Evolutionary conservation across 2,113 vertebrate species (phyloP).

Genomic region (Pseudorhombus dupliciocellatus): DNA sequence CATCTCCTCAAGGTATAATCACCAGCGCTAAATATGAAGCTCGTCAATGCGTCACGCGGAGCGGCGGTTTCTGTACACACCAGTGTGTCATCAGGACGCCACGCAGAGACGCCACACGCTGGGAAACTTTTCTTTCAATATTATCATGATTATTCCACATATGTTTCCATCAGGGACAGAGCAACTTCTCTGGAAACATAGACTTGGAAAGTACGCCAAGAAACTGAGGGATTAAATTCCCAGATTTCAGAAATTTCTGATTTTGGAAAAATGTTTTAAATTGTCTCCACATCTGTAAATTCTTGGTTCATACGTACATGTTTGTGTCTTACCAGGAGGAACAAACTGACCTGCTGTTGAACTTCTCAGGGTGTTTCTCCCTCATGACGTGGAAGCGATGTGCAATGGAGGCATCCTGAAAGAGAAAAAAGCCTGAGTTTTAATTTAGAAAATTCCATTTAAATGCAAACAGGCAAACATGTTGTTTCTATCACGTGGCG

Average conservation of each 20-base stretch:
- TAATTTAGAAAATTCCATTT: neutral
- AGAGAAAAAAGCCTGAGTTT: constrained; percentile 30
- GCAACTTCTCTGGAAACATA: too few relatives aligned
- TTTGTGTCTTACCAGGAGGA: too few relatives aligned
- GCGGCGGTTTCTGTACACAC: too few relatives aligned
- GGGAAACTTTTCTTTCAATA: too few relatives aligned
- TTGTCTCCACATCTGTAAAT: too few relatives aligned
- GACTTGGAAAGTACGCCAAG: too few relatives aligned
- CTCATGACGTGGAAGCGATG: constrained; percentile 97
- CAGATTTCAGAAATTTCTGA: too few relatives aligned
- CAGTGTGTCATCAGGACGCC: neutral
- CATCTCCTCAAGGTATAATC: constrained; percentile 75
- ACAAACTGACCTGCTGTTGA: constrained; percentile 89
- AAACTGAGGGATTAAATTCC: too few relatives aligned
- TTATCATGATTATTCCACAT: too few relatives aligned
- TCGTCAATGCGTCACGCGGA: constrained; percentile 42
- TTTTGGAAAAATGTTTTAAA: too few relatives aligned
- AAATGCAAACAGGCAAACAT: neutral
- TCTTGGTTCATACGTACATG: too few relatives aligned
- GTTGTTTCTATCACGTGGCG: neutral
- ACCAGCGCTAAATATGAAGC: constrained; percentile 68
- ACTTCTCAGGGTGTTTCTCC: constrained; percentile 96
- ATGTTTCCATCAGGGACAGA: too few relatives aligned
- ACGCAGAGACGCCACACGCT: neutral
- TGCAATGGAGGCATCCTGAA: constrained; percentile 93